Evolutionary conservation across 2,797 vertebrate species (phyloP).

Genomic region (Notolabrus celidotus): DNA sequence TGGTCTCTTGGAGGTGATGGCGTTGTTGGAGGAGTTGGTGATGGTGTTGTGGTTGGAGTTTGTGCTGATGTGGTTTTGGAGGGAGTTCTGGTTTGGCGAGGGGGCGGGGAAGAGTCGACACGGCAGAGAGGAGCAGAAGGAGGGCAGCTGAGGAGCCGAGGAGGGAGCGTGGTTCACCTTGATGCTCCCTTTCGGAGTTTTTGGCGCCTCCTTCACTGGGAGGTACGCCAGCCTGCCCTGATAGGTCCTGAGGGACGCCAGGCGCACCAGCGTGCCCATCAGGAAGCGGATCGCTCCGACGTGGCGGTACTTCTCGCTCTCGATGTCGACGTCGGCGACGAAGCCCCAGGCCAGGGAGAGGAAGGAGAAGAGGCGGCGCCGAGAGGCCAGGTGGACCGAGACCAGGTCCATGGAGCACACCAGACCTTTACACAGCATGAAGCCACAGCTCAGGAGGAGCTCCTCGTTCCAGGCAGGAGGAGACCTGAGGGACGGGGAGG

Average conservation of each 20-base stretch:
- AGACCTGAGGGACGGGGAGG: constrained; percentile 77
- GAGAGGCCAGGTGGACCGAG: constrained; percentile 87
- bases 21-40: constrained; percentile 69
- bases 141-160: constrained; percentile 47
- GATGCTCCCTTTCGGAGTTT: constrained; percentile 52
- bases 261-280: constrained; percentile 90
- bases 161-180: constrained; percentile 24
- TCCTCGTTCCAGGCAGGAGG: constrained; percentile 89
- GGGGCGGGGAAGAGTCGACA: constrained; percentile 62
- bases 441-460: constrained; percentile 91
- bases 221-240: constrained; percentile 91
- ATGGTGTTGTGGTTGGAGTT: constrained; percentile 71
- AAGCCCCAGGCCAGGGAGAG: constrained; percentile 96
- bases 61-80: constrained; percentile 39
- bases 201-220: constrained; percentile 66
- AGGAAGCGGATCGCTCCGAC: constrained; percentile 92
- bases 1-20: constrained; percentile 48
- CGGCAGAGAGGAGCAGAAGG: constrained; percentile 74
- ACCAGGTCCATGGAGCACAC: constrained; percentile 90
- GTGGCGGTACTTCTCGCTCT: constrained; percentile 93
- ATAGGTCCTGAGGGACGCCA: constrained; percentile 89
- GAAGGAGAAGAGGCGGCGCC: constrained; percentile 91
- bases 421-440: constrained; percentile 90
- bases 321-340: constrained; percentile 94
- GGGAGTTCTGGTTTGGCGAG: constrained; percentile 64